Percentiles rank a stretch among this genome's conserved stretches.
Evolutionary conservation across 2,888 invertebrate species (phyloP).

Genomic region (Monopis laevigella): DNA sequence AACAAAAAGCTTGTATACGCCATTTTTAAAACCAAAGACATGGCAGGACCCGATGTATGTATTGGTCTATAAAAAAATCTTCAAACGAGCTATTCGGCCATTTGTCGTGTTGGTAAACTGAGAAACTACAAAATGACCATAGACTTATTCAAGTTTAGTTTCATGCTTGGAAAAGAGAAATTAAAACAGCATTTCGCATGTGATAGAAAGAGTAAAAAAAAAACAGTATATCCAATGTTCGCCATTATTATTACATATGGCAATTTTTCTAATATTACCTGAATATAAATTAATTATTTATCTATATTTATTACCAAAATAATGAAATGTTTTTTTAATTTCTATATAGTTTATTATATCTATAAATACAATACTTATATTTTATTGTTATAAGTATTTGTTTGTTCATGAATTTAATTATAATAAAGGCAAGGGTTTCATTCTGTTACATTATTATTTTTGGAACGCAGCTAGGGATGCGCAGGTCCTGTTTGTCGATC

Average conservation of each 20-base stretch:
- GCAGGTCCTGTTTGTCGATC: too few relatives aligned
- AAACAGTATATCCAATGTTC: conserved; percentile 39
- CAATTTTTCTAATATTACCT: conserved; percentile 24
- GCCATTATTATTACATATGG: conserved; percentile 32
- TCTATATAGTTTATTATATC: too few relatives aligned
- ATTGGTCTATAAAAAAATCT: conserved; percentile 66
- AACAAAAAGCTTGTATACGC: conserved; percentile 72
- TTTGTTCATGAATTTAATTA: too few relatives aligned
- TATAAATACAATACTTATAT: too few relatives aligned
- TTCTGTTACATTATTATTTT: too few relatives aligned
- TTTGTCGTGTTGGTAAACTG: conserved; percentile 69
- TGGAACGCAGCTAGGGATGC: too few relatives aligned
- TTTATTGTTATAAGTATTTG: too few relatives aligned
- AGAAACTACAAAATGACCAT: conserved; percentile 63
- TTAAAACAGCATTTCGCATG: conserved; percentile 59
- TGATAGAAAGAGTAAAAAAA: conserved; percentile 59
- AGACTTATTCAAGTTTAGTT: conserved; percentile 63
- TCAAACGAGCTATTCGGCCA: conserved; percentile 62
- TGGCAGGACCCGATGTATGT: conserved; percentile 63
- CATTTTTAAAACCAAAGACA: conserved; percentile 71
- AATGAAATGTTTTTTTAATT: too few relatives aligned
- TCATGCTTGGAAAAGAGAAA: conserved; percentile 60
- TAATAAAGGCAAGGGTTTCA: too few relatives aligned
- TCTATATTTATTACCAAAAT: neutral
- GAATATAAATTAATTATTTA: neutral